Evolutionary conservation across 2,888 invertebrate genomes (phyloP).

Genomic region (Halictus ligatus): DNA sequence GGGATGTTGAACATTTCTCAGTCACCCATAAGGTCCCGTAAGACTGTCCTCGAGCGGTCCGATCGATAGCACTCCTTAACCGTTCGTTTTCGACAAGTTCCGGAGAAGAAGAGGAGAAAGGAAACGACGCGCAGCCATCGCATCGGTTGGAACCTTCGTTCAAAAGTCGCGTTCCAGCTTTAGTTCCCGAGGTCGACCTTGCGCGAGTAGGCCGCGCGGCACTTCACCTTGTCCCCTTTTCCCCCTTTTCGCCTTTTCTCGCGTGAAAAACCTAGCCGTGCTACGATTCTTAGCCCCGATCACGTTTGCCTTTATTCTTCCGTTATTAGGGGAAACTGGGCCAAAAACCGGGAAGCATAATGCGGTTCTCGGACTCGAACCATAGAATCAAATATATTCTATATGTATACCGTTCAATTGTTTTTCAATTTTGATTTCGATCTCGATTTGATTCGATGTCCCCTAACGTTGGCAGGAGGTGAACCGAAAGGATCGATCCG

Average conservation of each 20-base stretch:
- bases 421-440: not conserved
- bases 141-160: slow-evolving; percentile 16
- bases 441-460: not conserved
- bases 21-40: not conserved
- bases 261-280: slow-evolving; percentile 20
- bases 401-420: not conserved
- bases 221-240: slow-evolving; percentile 64
- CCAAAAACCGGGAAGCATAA: not conserved
- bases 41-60: not conserved
- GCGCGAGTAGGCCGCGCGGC: slow-evolving; percentile 27
- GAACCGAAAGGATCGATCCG: not conserved
- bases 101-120: slow-evolving; percentile 16
- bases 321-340: not conserved
- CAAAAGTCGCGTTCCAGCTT: slow-evolving; percentile 29
- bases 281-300: slow-evolving; percentile 9
- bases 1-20: not conserved
- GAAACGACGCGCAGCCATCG: not conserved
- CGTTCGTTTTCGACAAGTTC: slow-evolving; percentile 8
- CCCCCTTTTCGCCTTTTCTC: slow-evolving; percentile 46
- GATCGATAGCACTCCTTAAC: not conserved
- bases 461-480: not conserved
- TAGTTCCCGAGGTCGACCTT: slow-evolving; percentile 49
- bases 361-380: not conserved
- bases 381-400: not conserved
- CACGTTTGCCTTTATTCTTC: not conserved